Conservation (phyloP, 1,140 invertebrate genomes). For the Bactericera cockerelli region DNA sequence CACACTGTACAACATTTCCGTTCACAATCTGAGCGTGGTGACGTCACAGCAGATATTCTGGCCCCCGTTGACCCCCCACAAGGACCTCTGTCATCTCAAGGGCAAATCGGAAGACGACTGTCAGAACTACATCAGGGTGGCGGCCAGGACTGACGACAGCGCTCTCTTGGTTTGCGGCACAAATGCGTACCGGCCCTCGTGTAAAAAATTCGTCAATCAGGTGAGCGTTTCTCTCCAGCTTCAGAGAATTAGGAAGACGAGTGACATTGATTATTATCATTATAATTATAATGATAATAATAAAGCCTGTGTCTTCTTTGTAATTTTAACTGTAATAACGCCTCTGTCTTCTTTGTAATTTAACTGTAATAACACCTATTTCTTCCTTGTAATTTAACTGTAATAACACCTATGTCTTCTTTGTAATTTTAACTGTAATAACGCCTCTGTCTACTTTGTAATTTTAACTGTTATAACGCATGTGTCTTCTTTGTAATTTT, state of each 20-base stretch:
- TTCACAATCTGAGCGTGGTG: constrained; percentile 46
- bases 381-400: too few relatives aligned
- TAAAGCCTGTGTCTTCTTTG: too few relatives aligned
- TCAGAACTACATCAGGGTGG: constrained; percentile 90
- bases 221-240: constrained; percentile 28
- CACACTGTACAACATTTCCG: constrained; percentile 62
- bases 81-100: constrained; percentile 70
- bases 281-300: not conserved
- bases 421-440: too few relatives aligned
- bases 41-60: constrained; percentile 60
- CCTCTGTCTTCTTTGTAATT: too few relatives aligned
- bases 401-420: too few relatives aligned
- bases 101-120: constrained; percentile 76
- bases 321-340: too few relatives aligned
- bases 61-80: constrained; percentile 65
- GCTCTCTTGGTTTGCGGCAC: constrained; percentile 84
- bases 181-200: constrained; percentile 88
- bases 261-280: not conserved
- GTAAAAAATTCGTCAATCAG: constrained; percentile 52
- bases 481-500: too few relatives aligned
- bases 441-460: too few relatives aligned
- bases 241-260: too few relatives aligned
- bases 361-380: too few relatives aligned
- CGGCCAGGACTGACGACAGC: constrained; percentile 50
- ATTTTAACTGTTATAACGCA: too few relatives aligned